A percentile compares a stretch with the other conserved stretches of the same genome.
Conservation (phyloP, 2,888 invertebrate genomes). For the Drymonia ruficornis region DNA sequence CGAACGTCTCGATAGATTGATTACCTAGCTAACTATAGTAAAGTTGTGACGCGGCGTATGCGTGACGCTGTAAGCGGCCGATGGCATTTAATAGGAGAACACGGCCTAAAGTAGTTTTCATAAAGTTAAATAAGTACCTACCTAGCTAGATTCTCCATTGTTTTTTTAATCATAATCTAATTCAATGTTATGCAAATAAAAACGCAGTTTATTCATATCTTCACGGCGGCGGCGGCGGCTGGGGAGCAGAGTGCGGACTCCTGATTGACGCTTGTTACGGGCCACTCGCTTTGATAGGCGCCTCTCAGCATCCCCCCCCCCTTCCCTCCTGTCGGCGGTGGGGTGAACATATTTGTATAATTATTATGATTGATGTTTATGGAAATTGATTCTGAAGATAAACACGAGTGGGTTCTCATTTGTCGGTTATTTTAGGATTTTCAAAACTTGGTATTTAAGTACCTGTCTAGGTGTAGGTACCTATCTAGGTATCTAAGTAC, state of each 20-base stretch:
- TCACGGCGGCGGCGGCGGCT: constrained; percentile 15
- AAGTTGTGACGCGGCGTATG: too few species aligned
- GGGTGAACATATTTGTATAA: constrained; percentile 40
- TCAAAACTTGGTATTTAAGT: too few species aligned
- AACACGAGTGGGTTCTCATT: constrained; percentile 10
- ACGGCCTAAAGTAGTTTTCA: too few species aligned
- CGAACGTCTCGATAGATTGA: too few species aligned
- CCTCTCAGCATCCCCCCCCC: too few species aligned
- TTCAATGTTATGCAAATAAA: constrained; percentile 10
- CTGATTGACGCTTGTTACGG: constrained; percentile 28
- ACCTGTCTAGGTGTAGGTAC: too few species aligned
- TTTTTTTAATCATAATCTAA: neutral
- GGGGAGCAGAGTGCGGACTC: constrained; percentile 27
- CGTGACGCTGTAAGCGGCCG: too few species aligned
- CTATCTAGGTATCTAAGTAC: too few species aligned
- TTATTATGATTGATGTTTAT: constrained; percentile 39
- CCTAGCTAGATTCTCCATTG: too few species aligned
- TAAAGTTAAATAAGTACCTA: too few species aligned
- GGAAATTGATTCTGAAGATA: constrained; percentile 21
- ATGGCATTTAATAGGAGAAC: too few species aligned
- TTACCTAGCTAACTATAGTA: too few species aligned
- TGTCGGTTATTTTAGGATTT: neutral
- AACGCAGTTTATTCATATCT: constrained; percentile 35
- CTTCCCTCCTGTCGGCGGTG: constrained; percentile 8
- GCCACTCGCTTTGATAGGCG: constrained; percentile 37